Evolutionary conservation across 2,888 invertebrate species (phyloP), one percentile per base, ranked within the genome.

Genomic region (Sarcophaga rosellei): DNA sequence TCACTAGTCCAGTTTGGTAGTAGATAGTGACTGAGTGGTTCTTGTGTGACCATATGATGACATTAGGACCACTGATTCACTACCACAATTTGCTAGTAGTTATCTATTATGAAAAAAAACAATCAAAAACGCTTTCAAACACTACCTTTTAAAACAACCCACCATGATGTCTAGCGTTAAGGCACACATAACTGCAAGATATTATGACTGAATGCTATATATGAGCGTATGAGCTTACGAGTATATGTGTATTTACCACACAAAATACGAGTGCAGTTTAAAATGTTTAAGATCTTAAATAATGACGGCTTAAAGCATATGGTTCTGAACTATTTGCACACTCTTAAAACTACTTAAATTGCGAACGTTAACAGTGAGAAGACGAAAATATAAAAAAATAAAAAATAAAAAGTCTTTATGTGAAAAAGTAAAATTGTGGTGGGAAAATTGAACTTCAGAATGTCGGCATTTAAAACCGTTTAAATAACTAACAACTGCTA

Each of bases 261-360:
- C 57, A 21, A 35, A 57, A 66, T 44, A 66, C 21, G n/a, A n/a
- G 21, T 57, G 57, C 44, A 57, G 68, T 76, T 76, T 76, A 77
- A 82, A 80, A 65, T 65, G 25, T 70, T 84, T 65, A 79, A 61
- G 79, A 65, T 84, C 65, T 84, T 84, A 74, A 84, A 84, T 70
- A 79, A 84, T 70, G 57, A 75, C 79, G 75, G 75, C 65, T 84
- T 75, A 62, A 66, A 75, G 75, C 79, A 84, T 79, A 75, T 84
- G 70, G 25, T 76, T 59, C 70, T 84, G 84, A 84, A 79, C 70
- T 76, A 79, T 76, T 80, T 84, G 75, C 75, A 84, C 74, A 70
- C 65, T 63, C 70, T 79, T 75, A 79, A 77, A 66, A 53, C 53
- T 53, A 10, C 53, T 53, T 53, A 53, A 53, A 53, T 15, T 53